Evolutionary conservation across 30 jellyfish, hydroid and myxozoan species (phyloP).

Genomic region (Turritopsis rubra): DNA sequence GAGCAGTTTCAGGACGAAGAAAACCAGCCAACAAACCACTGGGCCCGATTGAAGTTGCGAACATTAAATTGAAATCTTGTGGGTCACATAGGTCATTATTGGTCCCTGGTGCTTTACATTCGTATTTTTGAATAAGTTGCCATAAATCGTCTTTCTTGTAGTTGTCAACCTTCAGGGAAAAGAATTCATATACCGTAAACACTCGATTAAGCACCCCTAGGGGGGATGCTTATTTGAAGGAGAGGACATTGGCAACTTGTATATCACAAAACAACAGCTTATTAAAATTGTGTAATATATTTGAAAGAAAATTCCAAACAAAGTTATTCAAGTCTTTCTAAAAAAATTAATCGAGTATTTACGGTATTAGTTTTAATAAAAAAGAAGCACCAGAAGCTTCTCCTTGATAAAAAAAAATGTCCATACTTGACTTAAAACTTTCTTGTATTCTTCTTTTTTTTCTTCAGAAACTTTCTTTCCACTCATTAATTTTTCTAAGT

Average conservation of each 20-base stretch:
- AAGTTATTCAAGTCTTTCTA: no score
- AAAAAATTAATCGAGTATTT: no score
- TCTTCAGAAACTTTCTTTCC: slow-evolving; percentile 57
- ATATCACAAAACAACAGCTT: no score
- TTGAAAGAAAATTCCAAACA: no score
- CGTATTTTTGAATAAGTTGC: slow-evolving; percentile 73
- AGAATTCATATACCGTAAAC: not conserved
- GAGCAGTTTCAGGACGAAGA: slow-evolving; percentile 99
- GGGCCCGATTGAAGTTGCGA: slow-evolving; percentile 98
- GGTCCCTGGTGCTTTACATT: slow-evolving; percentile 89
- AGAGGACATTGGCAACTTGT: no score
- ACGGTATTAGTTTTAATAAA: no score
- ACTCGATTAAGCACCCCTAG: no score
- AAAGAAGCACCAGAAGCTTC: no score
- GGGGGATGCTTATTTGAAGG: no score
- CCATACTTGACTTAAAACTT: slow-evolving; percentile 58
- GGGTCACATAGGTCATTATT: slow-evolving; percentile 91
- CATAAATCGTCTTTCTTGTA: slow-evolving; percentile 74
- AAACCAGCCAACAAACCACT: slow-evolving; percentile 94
- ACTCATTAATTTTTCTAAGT: slow-evolving; percentile 77
- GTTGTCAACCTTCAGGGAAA: slow-evolving; percentile 65
- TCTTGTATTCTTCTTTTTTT: slow-evolving; percentile 67
- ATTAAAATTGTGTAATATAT: no score
- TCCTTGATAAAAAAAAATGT: not conserved
- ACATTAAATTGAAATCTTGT: slow-evolving; percentile 93